Evolutionary conservation across 2,888 invertebrate species (phyloP), one percentile per base, ranked within the genome.

Genomic region (Dyspetes luteomarginatus): DNA sequence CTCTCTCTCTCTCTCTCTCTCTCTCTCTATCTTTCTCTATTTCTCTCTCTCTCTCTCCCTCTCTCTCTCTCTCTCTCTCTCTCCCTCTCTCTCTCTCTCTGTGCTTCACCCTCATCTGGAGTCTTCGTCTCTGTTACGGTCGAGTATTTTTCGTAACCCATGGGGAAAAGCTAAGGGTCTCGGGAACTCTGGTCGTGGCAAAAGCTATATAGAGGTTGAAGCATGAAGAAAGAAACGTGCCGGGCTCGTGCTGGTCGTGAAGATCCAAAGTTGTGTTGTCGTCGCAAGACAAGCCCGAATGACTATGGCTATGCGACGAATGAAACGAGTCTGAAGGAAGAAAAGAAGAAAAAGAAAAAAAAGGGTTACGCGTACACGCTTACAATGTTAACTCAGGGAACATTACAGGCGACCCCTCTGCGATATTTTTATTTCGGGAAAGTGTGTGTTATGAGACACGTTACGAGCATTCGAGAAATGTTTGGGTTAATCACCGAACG

Each of bases 401-500:
- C 64, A 41, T n/a, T 9, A 5, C 55, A 17, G n/a, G 55, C 17
- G 19, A 1, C 64, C 5, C 50, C 24, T 50, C 28, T 36, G 36
- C 30, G 50, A 60, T 68, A 75, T 62, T 68, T 75, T 68, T 75
- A 75, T 67, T 60, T 75, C 41, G 24, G 45, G 67, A 75, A 68
- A 60, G 56, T 65, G 62, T 58, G 75, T 26, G 67, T 67, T 58
- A 60, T 48, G 75, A 56, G 65, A 75, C 48, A 45, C 67, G 55
- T 60, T 28, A 41, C 45, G 55, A 41, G 64, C n/a, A 36, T 55
- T 3, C 12, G 26, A 4, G 30, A 30, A 36, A 60, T 58, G 60
- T 76, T 76, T 28, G 75, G 48, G 75, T 71, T 79, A 71, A 80
- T 60, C 75, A 45, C 43, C 36, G 75, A 75, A 80, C 67, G 80